Evolutionary conservation across 1,140 invertebrate genomes (phyloP).

Genomic region (Zelostemma sp.): DNA sequence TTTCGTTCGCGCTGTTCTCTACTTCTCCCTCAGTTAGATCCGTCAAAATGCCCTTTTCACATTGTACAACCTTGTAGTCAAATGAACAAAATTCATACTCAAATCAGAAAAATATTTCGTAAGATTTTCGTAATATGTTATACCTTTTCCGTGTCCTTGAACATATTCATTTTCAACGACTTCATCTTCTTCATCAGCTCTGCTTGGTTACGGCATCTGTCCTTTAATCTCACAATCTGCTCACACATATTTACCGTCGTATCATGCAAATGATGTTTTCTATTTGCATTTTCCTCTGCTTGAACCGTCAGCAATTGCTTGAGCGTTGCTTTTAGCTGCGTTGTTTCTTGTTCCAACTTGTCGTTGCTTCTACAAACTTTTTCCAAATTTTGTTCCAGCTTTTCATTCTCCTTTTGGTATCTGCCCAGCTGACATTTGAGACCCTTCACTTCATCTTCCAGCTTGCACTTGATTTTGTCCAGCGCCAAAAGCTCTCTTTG

Average conservation of each 20-base stretch:
- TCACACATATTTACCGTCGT: constrained; percentile 3
- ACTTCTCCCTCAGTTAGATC: too few relatives aligned
- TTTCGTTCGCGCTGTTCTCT: too few relatives aligned
- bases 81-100: too few relatives aligned
- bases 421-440: constrained; percentile 5
- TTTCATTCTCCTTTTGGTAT: constrained; percentile 14
- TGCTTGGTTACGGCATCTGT: not conserved
- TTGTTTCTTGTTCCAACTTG: not conserved
- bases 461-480: constrained; percentile 23
- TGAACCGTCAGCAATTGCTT: constrained; percentile 1
- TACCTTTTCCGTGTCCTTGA: constrained; percentile 11
- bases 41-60: too few relatives aligned
- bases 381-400: constrained; percentile 13
- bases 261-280: constrained; percentile 10
- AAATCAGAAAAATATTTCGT: too few relatives aligned
- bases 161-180: not conserved
- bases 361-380: constrained; percentile 4
- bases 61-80: too few relatives aligned
- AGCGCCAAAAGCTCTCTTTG: constrained; percentile 13
- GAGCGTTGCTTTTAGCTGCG: not conserved
- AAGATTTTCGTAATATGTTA: too few relatives aligned
- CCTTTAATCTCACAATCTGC: constrained; percentile 1
- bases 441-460: constrained; percentile 21
- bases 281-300: not conserved
- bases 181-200: constrained; percentile 22